Evolutionary conservation across 2,888 invertebrate species (phyloP), one percentile per base, ranked within the genome.

Genomic region (Drosophila peninsularis): DNA sequence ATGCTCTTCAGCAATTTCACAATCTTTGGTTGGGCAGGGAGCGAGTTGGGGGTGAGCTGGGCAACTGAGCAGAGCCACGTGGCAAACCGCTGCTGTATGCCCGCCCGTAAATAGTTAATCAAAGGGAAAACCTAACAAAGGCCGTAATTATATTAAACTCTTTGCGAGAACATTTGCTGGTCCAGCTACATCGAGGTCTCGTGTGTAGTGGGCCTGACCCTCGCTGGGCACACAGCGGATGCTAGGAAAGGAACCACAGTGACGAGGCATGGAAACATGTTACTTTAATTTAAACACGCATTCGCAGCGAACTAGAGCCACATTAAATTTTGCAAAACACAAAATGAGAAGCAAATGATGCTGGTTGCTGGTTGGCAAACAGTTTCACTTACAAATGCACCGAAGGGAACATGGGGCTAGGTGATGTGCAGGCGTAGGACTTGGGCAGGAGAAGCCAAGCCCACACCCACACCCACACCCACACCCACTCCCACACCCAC

Each of bases 261-360:
- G n/a, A 30, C 17, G 3, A 11, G 17, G 9, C 39, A 53, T 10
- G 9, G 47, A 34, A 6, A 47, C 34, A 47, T 36, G 27, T n/a
- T 30, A 17, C 32, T 54, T 49, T 56, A 56, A 60, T 39, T 41
- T 36, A 24, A 32, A 37, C 44, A 45, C 24, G 21, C 37, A 19
- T 49, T 45, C 44, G 27, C 11, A 24, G 42, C 53, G 47, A 21
- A 9, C 36, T 41, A 44, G 11, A 62, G 76, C 69, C 56, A 67
- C 82, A 78, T 82, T 80, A 78, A 71, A 78, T 78, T 83, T 83
- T 73, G 79, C 69, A 86, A 80, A 80, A 80, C 81, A 82, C 73
- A 80, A 80, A 82, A 82, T 80, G 80, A n/a, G n/a, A n/a, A n/a
- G n/a, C n/a, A n/a, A n/a, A n/a, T 64, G 66, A n/a, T 50, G 50